These are phyloP conservation scores for Leucophenga montana DNA, from an alignment of 2,888 invertebrate species.

Conservation along the genomic window DNA sequence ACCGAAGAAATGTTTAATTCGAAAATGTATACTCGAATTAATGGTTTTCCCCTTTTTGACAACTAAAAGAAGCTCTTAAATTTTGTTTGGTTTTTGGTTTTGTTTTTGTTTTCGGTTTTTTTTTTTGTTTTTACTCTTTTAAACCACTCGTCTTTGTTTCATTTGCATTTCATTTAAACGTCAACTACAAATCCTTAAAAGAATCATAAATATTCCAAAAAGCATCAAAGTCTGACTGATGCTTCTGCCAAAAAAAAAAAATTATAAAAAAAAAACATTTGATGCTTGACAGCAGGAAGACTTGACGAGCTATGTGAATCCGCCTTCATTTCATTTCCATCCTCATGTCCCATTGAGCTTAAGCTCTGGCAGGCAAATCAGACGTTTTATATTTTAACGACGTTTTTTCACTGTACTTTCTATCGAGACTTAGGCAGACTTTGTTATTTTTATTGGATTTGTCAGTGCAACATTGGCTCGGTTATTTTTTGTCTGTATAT, in stretches of 20 bases:
- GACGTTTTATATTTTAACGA: slow-evolving; percentile 54
- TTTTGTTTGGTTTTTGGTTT: background rate
- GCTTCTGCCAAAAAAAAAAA: background rate
- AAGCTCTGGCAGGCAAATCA: slow-evolving; percentile 44
- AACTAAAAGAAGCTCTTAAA: background rate
- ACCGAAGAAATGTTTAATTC: too few species aligned
- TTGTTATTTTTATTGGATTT: slow-evolving; percentile 52
- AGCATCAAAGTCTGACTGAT: slow-evolving; percentile 19
- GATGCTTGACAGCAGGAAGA: slow-evolving; percentile 45
- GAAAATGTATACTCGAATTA: too few species aligned
- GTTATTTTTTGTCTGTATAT: slow-evolving; percentile 3
- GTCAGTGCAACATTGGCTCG: slow-evolving; percentile 50
- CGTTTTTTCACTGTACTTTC: slow-evolving; percentile 39
- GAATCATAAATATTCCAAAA: slow-evolving; percentile 61
- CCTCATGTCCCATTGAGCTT: background rate
- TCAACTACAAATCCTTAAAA: slow-evolving; percentile 63
- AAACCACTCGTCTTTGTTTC: slow-evolving; percentile 22
- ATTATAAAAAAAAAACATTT: slow-evolving; percentile 32
- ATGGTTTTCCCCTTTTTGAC: background rate
- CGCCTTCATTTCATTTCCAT: too few species aligned
- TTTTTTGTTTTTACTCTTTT: slow-evolving; percentile 21
- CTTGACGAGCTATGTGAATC: slow-evolving; percentile 23
- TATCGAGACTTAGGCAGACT: slow-evolving; percentile 38
- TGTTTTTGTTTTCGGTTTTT: slow-evolving; percentile 31
- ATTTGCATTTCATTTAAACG: slow-evolving; percentile 47